Base-by-base conservation (phyloP, 2,888 invertebrate genomes). In the Perizoma flavofasciatum region DNA sequence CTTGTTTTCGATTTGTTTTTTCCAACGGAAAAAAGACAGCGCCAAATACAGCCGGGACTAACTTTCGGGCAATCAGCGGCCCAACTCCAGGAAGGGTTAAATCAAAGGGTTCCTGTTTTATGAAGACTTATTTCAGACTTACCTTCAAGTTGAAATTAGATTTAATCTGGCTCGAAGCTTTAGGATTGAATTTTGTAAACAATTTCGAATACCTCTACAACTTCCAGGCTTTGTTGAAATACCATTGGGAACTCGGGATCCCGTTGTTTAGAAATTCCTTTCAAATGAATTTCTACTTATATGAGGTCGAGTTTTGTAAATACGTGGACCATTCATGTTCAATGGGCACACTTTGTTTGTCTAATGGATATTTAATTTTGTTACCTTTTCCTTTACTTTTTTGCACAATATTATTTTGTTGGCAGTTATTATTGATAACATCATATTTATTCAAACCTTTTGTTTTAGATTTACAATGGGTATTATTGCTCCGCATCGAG, bases 101-200 rank as follows among this genome's bases (percentile, higher is more conserved):
- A 92, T 92, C 91, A 91, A 92, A 91, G 90, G 89, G 90, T 88
- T 88, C 88, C 87, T 87, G 89, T 92, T 90, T 90, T 91, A 91
- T 90, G 89, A 90, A 91, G 91, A 91, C 90, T 92, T 91, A 91
- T 92, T 91, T 90, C 85, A 89, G 91, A 89, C 90, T 92, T 92
- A 90, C 90, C 91, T 89, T 87, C 81, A 86, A 91, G 89, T 92
- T 91, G 88, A 90, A 91, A 92, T 92, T 92, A 91, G 91, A 92
- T 92, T 92, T 91, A 91, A 91, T 91, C 92, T 87, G 90, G 85
- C 89, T 86, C 88, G 88, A 83, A 89, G 91, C 88, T 90, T 89
- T 87, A 88, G 89, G 91, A 91, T 91, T 92, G 91, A 91, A 91
- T 91, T 92, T 90, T 90, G 90, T 91, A 89, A 91, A 92, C 91